Percentiles rank a stretch among this genome's conserved stretches.
Conservation (phyloP, 2,888 invertebrate species). For the Antitype chi region DNA sequence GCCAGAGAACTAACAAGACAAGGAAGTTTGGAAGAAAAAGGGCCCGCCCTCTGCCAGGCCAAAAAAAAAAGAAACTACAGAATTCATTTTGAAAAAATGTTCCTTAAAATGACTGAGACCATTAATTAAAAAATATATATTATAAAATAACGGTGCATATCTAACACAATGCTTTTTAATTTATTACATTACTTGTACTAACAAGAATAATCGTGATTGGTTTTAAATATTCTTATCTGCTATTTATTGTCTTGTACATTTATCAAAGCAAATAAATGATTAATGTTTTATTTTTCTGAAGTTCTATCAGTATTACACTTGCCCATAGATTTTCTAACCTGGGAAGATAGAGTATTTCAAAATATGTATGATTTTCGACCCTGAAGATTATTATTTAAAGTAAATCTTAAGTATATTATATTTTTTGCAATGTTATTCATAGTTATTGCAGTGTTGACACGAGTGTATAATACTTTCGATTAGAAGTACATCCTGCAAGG, state of each 20-base stretch:
- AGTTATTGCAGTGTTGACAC: constrained; percentile 44
- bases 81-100: not conserved
- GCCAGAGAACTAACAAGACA: not conserved
- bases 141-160: not conserved
- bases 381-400: constrained; percentile 22
- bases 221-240: not conserved
- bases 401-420: constrained; percentile 17
- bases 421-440: constrained; percentile 37
- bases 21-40: not conserved
- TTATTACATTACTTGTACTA: not conserved
- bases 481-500: constrained; percentile 54
- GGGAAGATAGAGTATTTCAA: constrained; percentile 10
- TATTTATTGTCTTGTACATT: not conserved
- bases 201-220: not conserved
- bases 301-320: no score
- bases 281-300: not conserved
- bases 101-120: not conserved
- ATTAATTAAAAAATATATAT: not conserved
- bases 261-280: not conserved
- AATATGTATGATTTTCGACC: constrained; percentile 3
- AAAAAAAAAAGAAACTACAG: not conserved
- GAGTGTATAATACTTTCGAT: constrained; percentile 49
- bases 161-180: not conserved
- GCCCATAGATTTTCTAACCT: not conserved
- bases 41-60: not conserved